Percentiles rank a stretch among this genome's conserved stretches.
phyloP scores from a whole-genome alignment of 2,113 vertebrate species.

The Pollimyrus isidori region DNA sequence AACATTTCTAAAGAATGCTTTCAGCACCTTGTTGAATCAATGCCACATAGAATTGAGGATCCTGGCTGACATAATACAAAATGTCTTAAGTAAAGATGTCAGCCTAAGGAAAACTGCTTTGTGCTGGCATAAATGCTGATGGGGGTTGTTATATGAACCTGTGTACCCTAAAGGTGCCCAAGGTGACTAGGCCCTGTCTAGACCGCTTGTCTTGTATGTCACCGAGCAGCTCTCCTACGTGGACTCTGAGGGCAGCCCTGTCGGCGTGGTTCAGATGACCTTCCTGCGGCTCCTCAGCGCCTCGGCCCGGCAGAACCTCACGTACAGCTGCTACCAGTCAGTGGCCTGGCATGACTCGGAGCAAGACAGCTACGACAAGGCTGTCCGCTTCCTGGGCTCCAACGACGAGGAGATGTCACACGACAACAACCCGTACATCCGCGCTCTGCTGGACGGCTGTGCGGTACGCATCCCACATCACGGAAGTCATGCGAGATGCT shows the following conservation, averaged over 20 bases:
- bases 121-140: neutral
- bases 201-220: neutral
- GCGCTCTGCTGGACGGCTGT: slow-evolving; percentile 77
- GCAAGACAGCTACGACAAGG: slow-evolving; percentile 66
- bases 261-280: slow-evolving; percentile 88
- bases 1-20: too few species aligned
- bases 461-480: slow-evolving; percentile 62
- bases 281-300: slow-evolving; percentile 90
- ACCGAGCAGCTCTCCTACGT: slow-evolving; percentile 76
- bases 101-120: neutral
- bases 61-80: neutral
- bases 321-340: slow-evolving; percentile 88
- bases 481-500: too few species aligned
- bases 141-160: neutral
- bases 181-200: neutral
- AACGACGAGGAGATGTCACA: slow-evolving; percentile 86
- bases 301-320: slow-evolving; percentile 83
- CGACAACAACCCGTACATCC: slow-evolving; percentile 79
- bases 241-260: slow-evolving; percentile 71
- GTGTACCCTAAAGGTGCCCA: neutral
- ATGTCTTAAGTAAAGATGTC: neutral
- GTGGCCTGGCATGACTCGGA: slow-evolving; percentile 77
- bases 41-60: neutral
- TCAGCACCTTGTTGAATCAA: too few species aligned
- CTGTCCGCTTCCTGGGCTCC: slow-evolving; percentile 81